A percentile compares a stretch with the other conserved stretches of the same genome.
These are phyloP conservation scores for Lepus oiostolus DNA, from an alignment of 2,797 vertebrate genomes.

Conservation along the genomic window DNA sequence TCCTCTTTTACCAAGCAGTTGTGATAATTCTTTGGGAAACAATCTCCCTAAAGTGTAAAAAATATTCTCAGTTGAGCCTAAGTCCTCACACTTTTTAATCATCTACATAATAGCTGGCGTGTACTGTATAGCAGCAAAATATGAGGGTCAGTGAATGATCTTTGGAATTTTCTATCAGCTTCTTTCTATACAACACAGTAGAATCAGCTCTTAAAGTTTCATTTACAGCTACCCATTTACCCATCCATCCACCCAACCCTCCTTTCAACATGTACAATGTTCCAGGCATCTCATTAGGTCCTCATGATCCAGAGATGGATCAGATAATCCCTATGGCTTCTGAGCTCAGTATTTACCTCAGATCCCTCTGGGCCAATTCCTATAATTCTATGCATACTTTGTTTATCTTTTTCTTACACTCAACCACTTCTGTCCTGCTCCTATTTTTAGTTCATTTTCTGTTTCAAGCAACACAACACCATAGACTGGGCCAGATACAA, in stretches of 20 bases:
- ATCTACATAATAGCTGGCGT: not conserved
- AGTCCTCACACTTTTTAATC: not conserved
- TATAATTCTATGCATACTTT: not conserved
- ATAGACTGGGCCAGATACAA: too few species aligned
- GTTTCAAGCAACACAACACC: too few species aligned
- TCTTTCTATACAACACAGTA: not conserved
- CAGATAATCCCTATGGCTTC: not conserved
- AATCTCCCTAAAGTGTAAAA: not conserved
- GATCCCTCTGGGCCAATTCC: not conserved
- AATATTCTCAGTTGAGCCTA: not conserved
- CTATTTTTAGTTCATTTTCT: not conserved
- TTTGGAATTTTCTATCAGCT: not conserved
- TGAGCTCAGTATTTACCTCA: not conserved
- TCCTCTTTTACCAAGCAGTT: not conserved
- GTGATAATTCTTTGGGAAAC: not conserved
- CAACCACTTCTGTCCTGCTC: not conserved
- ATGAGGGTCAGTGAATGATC: not conserved
- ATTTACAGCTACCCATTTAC: not conserved
- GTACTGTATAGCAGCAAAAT: not conserved
- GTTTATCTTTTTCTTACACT: slow-evolving; percentile 1
- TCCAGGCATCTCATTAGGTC: not conserved
- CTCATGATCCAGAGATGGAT: not conserved
- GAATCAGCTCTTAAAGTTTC: not conserved
- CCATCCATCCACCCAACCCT: too few species aligned
- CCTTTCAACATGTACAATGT: too few species aligned